Base-by-base conservation (phyloP, 2,888 invertebrate genomes). In the Noctua pronuba region DNA sequence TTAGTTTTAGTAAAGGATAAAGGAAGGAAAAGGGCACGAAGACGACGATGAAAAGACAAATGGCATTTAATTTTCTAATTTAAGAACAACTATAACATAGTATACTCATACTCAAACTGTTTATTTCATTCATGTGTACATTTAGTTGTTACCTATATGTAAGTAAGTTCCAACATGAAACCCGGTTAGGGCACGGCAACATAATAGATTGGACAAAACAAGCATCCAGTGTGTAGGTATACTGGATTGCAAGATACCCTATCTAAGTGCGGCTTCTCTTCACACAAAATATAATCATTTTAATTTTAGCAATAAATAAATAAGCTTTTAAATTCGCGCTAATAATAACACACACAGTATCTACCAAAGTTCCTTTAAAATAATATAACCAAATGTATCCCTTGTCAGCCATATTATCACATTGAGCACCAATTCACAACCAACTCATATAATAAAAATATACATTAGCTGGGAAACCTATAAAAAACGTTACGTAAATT, bases 401-500 rank as follows among this genome's bases (percentile, higher is more conserved):
- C 75, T 49, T 75, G 73, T 75, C 64, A 73, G 35, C 31, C 21
- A 77, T 73, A 81, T 75, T 77, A 70, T 78, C 66, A 75, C 55
- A 41, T 66, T 65, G 72, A 75, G 41, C 24, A 64, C 35, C 71
- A 69, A 75, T 81, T 78, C 64, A 65, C 62, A 46, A 75, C 35
- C 64, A 73, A 68, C 70, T 73, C 64, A 60, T 73, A 82, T 68
- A 84, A 79, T 68, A 84, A 82, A 74, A 78, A 79, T 80, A 35
- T 75, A 84, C 85, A 85, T 85, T 73, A 79, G 60, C 75, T 41
- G 52, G 73, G 38, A 79, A 75, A 75, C 64, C 64, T 80, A 73
- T 82, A 82, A 76, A 83, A 84, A 77, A 46, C 71, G 55, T 70
- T 77, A 73, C 44, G 67, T 69, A 80, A 83, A 84, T 83, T 73